Percentiles rank a stretch among this genome's conserved stretches.
phyloP scores from a whole-genome alignment of 2,888 invertebrate species.

The Limnephilus auricula region DNA sequence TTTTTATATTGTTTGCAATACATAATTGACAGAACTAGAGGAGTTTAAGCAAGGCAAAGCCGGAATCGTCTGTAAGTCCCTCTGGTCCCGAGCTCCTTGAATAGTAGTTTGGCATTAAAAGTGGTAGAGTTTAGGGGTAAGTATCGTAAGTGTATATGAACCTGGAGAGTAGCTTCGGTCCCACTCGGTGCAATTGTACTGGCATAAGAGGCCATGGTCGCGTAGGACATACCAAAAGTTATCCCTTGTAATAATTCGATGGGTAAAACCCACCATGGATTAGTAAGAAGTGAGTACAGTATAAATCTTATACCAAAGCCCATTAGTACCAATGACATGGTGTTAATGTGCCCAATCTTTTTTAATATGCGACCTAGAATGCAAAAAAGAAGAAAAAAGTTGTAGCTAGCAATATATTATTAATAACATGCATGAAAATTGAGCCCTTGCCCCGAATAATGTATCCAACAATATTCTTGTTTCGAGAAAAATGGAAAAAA shows the following conservation, averaged over 20 bases:
- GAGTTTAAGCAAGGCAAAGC: no score
- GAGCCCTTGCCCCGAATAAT: no score
- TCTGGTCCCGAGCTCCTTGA: no score
- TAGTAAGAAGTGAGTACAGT: conserved; percentile 86
- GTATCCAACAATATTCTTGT: no score
- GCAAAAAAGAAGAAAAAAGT: conserved; percentile 50
- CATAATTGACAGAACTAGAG: no score
- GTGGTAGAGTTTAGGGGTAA: neutral
- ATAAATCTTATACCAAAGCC: conserved; percentile 89
- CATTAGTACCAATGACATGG: conserved; percentile 89
- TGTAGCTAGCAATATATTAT: neutral
- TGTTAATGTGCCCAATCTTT: conserved; percentile 87
- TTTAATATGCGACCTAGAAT: conserved; percentile 83
- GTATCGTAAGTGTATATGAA: conserved; percentile 69
- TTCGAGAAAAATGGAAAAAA: no score
- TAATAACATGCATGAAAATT: neutral
- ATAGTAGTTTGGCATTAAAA: neutral
- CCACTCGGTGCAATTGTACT: conserved; percentile 89
- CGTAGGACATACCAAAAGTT: conserved; percentile 92
- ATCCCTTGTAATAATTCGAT: conserved; percentile 92
- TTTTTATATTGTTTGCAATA: no score
- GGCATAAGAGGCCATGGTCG: conserved; percentile 93
- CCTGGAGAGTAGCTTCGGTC: conserved; percentile 92
- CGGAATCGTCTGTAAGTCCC: no score
- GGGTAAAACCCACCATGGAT: conserved; percentile 91